These are phyloP conservation scores for Anseranas semipalmata DNA, from an alignment of 2,113 vertebrate genomes.

Conservation along the genomic window DNA sequence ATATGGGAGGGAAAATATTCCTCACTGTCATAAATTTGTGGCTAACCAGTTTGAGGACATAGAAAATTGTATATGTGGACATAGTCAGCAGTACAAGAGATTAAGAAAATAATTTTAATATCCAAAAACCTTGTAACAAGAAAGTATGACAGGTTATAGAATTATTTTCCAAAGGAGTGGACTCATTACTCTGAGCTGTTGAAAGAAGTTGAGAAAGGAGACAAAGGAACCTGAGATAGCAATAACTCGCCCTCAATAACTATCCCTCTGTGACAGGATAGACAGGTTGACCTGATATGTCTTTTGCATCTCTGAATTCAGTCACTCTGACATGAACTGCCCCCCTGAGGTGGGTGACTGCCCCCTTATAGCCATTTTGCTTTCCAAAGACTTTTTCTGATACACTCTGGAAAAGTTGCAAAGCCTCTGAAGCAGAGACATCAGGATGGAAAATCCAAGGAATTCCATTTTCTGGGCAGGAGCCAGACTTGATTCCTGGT, in stretches of 20 bases:
- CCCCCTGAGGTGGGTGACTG: not conserved
- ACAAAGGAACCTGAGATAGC: not conserved
- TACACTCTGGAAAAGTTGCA: not conserved
- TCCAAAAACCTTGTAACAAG: not conserved
- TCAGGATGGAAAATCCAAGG: not conserved
- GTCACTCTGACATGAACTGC: not conserved
- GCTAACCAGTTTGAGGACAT: not conserved
- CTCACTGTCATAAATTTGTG: not conserved
- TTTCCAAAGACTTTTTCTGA: not conserved
- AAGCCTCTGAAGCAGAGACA: not conserved
- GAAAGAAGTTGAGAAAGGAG: not conserved
- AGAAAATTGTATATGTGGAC: not conserved
- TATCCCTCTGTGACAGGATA: not conserved
- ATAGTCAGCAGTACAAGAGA: not conserved
- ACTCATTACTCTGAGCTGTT: not conserved
- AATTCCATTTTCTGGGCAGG: not conserved
- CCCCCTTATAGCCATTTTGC: not conserved
- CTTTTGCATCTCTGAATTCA: not conserved
- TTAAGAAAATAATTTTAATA: not conserved
- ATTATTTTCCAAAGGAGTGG: not conserved
- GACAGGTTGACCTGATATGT: not conserved
- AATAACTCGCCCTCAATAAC: not conserved
- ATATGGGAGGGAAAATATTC: not conserved
- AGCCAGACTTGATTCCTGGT: conserved; percentile 31
- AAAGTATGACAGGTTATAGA: not conserved